Evolutionary conservation across 2,888 invertebrate species (phyloP), one percentile per base, ranked within the genome.

Genomic region (Drosophila acutilabella): DNA sequence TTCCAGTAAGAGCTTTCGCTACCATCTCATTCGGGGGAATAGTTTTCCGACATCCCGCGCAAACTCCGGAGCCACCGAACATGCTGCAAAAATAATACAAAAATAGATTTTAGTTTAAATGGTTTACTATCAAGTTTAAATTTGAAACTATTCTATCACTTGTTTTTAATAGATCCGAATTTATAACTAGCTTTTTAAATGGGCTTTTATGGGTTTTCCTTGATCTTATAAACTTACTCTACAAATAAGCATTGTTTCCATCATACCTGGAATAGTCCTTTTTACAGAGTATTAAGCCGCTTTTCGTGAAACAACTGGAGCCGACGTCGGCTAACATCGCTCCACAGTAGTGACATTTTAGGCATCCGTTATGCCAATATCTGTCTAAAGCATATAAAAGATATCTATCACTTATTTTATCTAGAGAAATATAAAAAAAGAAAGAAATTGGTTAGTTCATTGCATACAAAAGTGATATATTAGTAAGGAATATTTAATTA

Each of bases 361-460:
- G 95, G 93, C 98, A 98, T 88, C 96, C 95, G 94, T 97, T 97
- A 94, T 98, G 98, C 98, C 98, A 98, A 93, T 97, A 98, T 93
- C 97, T 94, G 94, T 98, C 98, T 92, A 98, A 94, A 86, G 98
- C 98, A 93, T 97, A 96, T 79, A 98, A 94, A 81, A 98, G 95
- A 94, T 96, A 98, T 93, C 98, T 94, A 94, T 98, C 98, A 89
- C 96, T 95, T 92, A 98, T 98, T 94, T 97, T 96, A 84, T 92
- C 92, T 92, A 80, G n/a, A 71, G 78, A 60, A 71, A 73, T 38
- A 41, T 2, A 64, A 51, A 67, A 45, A 58, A 64, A 42, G 67
- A 68, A 62, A n/a, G 41, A 50, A 48, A 57, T 40, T 20, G n/a
- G 16, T 74, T 74, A 75, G 71, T 58, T n/a, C 13, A 20, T 42